Evolutionary conservation across 2,113 vertebrate genomes (phyloP), one percentile per base, ranked within the genome.

Genomic region (Oophaga pumilio): DNA sequence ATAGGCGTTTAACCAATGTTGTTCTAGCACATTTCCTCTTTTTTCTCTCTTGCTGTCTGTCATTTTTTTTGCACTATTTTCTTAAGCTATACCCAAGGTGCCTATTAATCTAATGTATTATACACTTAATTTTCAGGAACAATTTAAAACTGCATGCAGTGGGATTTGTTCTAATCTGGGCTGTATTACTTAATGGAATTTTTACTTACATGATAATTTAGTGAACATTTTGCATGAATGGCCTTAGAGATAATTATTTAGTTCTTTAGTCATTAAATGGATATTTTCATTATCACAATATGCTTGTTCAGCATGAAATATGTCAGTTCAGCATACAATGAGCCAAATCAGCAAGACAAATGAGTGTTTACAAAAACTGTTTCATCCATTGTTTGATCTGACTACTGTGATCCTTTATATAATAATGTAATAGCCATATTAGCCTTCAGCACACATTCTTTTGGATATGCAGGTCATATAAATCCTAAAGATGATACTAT

Each of bases 211-310:
- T 52, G 43, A 50, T n/a, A 1, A 49, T n/a, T 49, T 49, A 82
- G 33, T 52, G 14, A 52, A 82, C 26, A 52, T 24, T 52, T 66
- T 62, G 10, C n/a, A n/a, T 6, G 26, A 82, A 82, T 52, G 59
- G 49, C 28, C 80, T 66, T 8, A n/a, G 49, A 66, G 17, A 60
- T 81, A 43, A 22, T 81, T 60, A 5, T 62, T 22, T 20, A 18
- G 24, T 78, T 57, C 50, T n/a, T 8, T 76, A 49, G 33, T 50
- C 43, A 76, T 76, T 76, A 22, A 76, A 50, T 80, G 56, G 26
- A 80, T 33, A 59, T 24, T 22, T 52, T 50, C 22, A 82, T n/a
- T 82, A 52, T 49, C 60, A 82, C 43, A 68, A 68, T 50, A 68
- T 82, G 80, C 60, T 11, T 52, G 60, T 8, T 68, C 62, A 82